Evolutionary conservation across 2,797 vertebrate species (phyloP).

Genomic region (Chloroceryle amazona): DNA sequence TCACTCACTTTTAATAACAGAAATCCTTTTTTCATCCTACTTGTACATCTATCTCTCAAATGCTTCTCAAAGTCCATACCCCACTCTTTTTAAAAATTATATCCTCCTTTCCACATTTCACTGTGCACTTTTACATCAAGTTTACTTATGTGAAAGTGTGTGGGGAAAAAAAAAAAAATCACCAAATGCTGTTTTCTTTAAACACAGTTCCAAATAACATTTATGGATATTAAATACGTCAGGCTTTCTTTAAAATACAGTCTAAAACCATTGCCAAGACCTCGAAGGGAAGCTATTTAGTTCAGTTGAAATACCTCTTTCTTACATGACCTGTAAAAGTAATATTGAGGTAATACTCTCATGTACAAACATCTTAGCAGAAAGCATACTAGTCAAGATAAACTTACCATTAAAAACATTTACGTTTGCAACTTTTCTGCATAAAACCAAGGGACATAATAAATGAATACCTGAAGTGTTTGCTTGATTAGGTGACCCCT

Average conservation of each 20-base stretch:
- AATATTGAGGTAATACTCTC: constrained; percentile 49
- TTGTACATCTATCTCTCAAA: not conserved
- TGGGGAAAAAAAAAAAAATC: not conserved
- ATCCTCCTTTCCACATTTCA: not conserved
- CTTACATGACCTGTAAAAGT: constrained; percentile 27
- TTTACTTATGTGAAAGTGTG: not conserved
- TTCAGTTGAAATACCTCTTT: constrained; percentile 19
- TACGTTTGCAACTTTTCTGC: constrained; percentile 1
- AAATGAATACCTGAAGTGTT: constrained; percentile 39
- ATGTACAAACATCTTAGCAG: constrained; percentile 9
- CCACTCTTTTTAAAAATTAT: not conserved
- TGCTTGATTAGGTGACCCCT: constrained; percentile 15
- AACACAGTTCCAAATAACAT: constrained; percentile 1
- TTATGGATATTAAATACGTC: not conserved
- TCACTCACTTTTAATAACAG: not conserved
- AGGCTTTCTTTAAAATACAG: not conserved
- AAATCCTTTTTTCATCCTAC: not conserved
- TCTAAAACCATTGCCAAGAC: not conserved
- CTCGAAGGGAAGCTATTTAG: constrained; percentile 35
- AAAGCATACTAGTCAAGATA: constrained; percentile 17
- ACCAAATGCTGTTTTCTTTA: not conserved
- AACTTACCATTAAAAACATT: constrained; percentile 32
- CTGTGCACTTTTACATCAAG: not conserved
- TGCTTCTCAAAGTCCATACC: not conserved
- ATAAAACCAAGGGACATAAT: constrained; percentile 19